A percentile compares a stretch with the other conserved stretches of the same genome.
phyloP scores from a whole-genome alignment of 2,113 vertebrate species.

The Brachyhypopomus occidentalis region DNA sequence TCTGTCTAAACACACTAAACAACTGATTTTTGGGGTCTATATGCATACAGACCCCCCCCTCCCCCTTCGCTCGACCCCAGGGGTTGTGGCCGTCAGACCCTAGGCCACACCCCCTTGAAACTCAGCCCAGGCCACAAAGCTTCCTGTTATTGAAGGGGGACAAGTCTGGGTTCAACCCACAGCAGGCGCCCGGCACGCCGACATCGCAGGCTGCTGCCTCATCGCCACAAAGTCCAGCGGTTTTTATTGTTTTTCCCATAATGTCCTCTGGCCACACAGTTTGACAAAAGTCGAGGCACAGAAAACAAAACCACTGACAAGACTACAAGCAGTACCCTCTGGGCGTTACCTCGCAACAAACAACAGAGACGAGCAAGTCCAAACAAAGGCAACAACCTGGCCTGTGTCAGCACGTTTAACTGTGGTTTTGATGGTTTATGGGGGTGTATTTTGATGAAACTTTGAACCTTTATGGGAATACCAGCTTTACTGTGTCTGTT shows the following conservation, averaged over 20 bases:
- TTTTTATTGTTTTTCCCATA: background rate
- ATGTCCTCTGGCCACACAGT: background rate
- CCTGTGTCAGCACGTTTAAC: background rate
- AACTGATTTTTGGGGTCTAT: too few relatives aligned
- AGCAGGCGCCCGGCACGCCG: background rate
- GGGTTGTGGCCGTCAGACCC: background rate
- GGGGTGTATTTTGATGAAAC: background rate
- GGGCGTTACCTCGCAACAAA: background rate
- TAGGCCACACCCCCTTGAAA: background rate
- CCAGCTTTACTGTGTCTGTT: conserved; percentile 42
- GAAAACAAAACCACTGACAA: background rate
- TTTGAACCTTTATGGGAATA: conserved; percentile 54
- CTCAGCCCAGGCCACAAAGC: conserved; percentile 7
- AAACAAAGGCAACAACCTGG: background rate
- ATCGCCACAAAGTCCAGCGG: background rate
- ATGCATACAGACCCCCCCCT: too few relatives aligned
- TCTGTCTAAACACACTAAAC: background rate
- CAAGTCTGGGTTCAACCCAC: background rate
- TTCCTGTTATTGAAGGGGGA: conserved; percentile 29
- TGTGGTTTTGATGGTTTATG: background rate
- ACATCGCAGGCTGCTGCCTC: conserved; percentile 3
- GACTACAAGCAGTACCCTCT: background rate
- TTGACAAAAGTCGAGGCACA: background rate
- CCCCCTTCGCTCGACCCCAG: too few relatives aligned
- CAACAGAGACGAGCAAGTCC: background rate